Conservation (phyloP, 2,888 invertebrate species). For the Argyra leucocephala region DNA sequence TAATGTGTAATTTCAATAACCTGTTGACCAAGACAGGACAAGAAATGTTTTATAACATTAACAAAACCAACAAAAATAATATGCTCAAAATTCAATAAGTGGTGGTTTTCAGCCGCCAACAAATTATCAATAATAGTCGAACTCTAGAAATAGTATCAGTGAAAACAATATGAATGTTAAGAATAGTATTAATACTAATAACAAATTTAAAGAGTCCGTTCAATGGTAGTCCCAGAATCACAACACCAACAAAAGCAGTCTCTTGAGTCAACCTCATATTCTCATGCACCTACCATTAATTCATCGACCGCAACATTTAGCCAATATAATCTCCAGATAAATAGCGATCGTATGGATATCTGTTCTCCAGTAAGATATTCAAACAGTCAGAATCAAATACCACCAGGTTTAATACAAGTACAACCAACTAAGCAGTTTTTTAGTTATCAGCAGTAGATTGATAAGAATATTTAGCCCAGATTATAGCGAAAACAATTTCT, state of each 20-base stretch:
- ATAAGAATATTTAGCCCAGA: slow-evolving; percentile 42
- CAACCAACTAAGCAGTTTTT: slow-evolving; percentile 22
- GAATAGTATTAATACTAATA: slow-evolving; percentile 25
- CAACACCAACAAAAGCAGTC: slow-evolving; percentile 24
- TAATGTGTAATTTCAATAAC: slow-evolving; percentile 22
- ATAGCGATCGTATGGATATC: slow-evolving; percentile 27
- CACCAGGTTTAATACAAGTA: slow-evolving; percentile 25
- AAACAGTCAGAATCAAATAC: slow-evolving; percentile 20
- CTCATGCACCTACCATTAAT: slow-evolving; percentile 20
- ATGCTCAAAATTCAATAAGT: slow-evolving; percentile 15
- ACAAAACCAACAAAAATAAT: slow-evolving; percentile 4
- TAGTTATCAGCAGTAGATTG: too few species aligned
- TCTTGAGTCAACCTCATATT: slow-evolving; percentile 27
- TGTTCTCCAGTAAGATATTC: slow-evolving; percentile 29
- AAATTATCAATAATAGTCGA: slow-evolving; percentile 16
- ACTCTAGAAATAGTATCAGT: slow-evolving; percentile 14
- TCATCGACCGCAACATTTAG: slow-evolving; percentile 23
- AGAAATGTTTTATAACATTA: slow-evolving; percentile 24
- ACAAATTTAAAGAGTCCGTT: slow-evolving; percentile 33
- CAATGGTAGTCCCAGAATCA: slow-evolving; percentile 28
- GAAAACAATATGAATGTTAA: slow-evolving; percentile 10
- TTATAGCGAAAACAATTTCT: slow-evolving; percentile 41
- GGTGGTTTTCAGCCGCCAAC: background rate
- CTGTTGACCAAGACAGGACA: slow-evolving; percentile 25
- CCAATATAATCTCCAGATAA: slow-evolving; percentile 5